Conservation (phyloP, 1,140 invertebrate species). For the Platyscapa corneri region DNA sequence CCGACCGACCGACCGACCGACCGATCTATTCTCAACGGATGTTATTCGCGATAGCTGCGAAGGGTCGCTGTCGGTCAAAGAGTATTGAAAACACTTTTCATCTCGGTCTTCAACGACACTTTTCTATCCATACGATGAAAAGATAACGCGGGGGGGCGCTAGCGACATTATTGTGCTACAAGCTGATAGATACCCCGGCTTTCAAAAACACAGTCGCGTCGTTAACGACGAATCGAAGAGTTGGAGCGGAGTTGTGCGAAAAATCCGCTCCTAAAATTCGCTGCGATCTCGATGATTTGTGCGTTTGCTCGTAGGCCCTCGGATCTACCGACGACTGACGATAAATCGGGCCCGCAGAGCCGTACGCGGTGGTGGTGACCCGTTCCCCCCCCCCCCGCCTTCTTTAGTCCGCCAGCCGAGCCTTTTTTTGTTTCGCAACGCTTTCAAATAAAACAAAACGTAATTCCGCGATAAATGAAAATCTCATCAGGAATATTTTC, state of each 20-base stretch:
- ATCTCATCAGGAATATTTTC: not conserved
- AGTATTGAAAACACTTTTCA: slow-evolving; percentile 5
- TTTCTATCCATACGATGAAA: not conserved
- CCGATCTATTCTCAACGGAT: slow-evolving; percentile 22
- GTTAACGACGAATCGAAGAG: not conserved
- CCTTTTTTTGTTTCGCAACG: not conserved
- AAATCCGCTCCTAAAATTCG: no score
- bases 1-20: no score
- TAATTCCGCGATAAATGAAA: not conserved
- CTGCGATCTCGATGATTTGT: no score
- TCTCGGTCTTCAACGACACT: not conserved
- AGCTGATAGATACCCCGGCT: not conserved
- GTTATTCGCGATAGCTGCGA: not conserved
- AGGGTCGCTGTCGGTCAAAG: not conserved
- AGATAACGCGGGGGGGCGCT: not conserved
- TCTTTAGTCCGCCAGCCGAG: no score
- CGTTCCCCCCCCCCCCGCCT: not conserved
- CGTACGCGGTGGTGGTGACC: no score
- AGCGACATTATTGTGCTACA: not conserved
- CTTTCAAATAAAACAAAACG: not conserved
- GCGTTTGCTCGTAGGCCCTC: no score
- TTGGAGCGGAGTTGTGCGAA: no score
- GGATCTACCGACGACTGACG: no score
- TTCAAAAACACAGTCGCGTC: not conserved
- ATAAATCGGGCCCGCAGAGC: no score